phyloP scores from a whole-genome alignment of 2,113 vertebrate species.

The Amazona vittata region DNA sequence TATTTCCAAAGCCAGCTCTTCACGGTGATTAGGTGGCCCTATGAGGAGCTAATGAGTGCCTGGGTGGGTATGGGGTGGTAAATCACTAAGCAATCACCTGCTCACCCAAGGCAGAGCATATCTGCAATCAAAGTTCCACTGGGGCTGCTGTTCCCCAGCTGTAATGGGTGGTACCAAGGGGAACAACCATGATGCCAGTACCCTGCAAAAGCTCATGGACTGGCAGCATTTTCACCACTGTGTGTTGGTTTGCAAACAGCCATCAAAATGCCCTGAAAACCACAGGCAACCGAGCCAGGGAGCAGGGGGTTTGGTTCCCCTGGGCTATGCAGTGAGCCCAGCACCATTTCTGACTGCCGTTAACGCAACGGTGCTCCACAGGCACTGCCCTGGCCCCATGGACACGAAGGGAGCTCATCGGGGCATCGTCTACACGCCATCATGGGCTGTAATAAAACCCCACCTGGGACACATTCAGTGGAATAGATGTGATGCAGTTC shows the following conservation, averaged over 20 bases:
- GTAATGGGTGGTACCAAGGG: fast-evolving
- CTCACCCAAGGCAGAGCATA: background rate
- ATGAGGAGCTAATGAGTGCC: background rate
- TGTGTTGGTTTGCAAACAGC: background rate
- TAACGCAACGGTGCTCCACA: fast-evolving
- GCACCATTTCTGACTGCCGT: fast-evolving
- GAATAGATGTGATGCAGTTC: background rate
- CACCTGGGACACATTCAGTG: no score
- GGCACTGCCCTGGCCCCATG: fast-evolving
- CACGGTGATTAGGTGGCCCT: background rate
- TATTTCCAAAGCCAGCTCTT: background rate
- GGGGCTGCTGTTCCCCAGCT: background rate
- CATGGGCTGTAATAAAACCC: background rate
- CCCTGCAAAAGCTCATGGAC: fast-evolving
- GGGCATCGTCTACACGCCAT: background rate
- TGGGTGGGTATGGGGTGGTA: background rate
- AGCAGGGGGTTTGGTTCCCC: background rate
- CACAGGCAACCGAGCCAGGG: fast-evolving
- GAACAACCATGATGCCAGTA: fast-evolving
- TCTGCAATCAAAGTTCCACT: no score
- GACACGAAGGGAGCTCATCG: fast-evolving
- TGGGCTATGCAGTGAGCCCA: fast-evolving
- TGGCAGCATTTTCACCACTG: background rate
- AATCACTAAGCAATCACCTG: background rate
- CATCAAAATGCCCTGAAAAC: background rate